A percentile compares a stretch with the other conserved stretches of the same genome.
Evolutionary conservation across 2,113 vertebrate genomes (phyloP).

Genomic region (Varanus salvator): DNA sequence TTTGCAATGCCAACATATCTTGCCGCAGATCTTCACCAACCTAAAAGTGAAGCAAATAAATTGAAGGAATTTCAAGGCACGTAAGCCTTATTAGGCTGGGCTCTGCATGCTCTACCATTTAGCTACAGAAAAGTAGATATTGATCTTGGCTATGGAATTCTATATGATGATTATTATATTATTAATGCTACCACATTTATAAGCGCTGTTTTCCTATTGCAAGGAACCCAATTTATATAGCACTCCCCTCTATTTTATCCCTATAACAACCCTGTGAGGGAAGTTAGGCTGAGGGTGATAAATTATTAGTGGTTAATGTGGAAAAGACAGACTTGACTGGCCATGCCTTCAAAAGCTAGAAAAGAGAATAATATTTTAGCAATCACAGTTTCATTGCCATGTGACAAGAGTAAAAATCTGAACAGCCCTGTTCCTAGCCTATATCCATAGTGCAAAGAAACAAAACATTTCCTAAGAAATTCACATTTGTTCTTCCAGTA

Average conservation of each 20-base stretch:
- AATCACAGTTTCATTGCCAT: not conserved
- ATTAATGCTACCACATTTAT: too few relatives aligned
- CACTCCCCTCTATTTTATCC: too few relatives aligned
- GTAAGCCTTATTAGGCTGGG: not conserved
- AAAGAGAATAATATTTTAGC: not conserved
- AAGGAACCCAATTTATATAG: too few relatives aligned
- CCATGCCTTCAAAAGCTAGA: not conserved
- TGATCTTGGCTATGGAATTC: not conserved
- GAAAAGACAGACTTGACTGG: not conserved
- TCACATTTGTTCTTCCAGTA: not conserved
- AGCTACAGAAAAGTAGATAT: not conserved
- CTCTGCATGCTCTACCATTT: not conserved
- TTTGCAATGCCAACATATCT: conserved; percentile 98
- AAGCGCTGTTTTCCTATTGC: too few relatives aligned
- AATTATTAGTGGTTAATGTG: too few relatives aligned
- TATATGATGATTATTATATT: too few relatives aligned
- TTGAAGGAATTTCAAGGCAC: conserved; percentile 19
- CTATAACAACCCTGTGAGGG: too few relatives aligned
- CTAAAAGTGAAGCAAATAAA: conserved; percentile 73
- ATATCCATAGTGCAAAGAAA: not conserved
- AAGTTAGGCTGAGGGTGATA: too few relatives aligned
- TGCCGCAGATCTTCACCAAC: conserved; percentile 97
- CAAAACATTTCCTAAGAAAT: not conserved
- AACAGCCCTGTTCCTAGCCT: not conserved
- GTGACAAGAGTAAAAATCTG: not conserved